Evolutionary conservation across 1,140 invertebrate genomes (phyloP).

Genomic region (Gryllus bimaculatus): DNA sequence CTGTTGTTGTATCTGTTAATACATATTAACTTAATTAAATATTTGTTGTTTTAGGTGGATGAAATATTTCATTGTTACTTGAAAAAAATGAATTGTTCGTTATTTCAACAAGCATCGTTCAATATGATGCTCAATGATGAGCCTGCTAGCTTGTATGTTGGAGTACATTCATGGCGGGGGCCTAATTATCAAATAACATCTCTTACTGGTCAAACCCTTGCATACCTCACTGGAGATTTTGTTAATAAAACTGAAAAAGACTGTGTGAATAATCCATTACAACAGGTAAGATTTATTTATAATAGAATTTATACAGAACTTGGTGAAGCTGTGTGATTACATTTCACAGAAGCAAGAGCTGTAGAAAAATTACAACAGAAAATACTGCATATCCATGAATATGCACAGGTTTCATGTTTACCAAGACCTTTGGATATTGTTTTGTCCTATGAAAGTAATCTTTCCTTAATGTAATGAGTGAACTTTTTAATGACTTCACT

Average conservation of each 20-base stretch:
- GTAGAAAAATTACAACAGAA: too few species aligned
- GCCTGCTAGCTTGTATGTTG: slow-evolving; percentile 45
- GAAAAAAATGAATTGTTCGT: slow-evolving; percentile 53
- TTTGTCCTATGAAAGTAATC: too few species aligned
- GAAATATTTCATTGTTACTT: slow-evolving; percentile 75
- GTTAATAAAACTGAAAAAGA: slow-evolving; percentile 28
- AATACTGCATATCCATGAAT: too few species aligned
- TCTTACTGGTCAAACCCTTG: slow-evolving; percentile 42
- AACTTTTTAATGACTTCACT: too few species aligned
- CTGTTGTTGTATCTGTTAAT: too few species aligned
- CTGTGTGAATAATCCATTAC: slow-evolving; percentile 18
- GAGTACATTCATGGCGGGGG: slow-evolving; percentile 35
- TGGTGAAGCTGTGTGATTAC: too few species aligned
- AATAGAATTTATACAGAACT: too few species aligned
- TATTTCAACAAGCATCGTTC: slow-evolving; percentile 44
- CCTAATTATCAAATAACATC: slow-evolving; percentile 37
- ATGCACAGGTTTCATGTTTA: too few species aligned
- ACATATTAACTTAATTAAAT: neutral
- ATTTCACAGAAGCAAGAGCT: too few species aligned
- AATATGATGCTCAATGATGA: slow-evolving; percentile 9
- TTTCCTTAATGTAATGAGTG: too few species aligned
- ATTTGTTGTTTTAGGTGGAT: slow-evolving; percentile 39
- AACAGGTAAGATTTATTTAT: slow-evolving; percentile 9
- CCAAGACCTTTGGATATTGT: too few species aligned
- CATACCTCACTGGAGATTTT: slow-evolving; percentile 44